Evolutionary conservation across 1,140 invertebrate genomes (phyloP).

Genomic region (Antheraea mylitta): DNA sequence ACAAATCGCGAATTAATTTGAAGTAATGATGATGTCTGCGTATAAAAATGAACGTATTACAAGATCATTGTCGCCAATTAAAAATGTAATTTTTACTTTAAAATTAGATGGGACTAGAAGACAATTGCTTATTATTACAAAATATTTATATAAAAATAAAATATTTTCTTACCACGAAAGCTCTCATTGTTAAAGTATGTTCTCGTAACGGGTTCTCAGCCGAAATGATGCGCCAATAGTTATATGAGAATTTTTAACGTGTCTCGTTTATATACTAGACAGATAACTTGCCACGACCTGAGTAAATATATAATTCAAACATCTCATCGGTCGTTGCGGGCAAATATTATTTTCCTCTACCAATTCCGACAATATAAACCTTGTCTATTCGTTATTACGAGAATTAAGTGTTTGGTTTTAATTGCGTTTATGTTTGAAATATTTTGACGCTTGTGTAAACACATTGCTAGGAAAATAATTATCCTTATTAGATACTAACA

Average conservation of each 20-base stretch:
- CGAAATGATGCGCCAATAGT: constrained; percentile 6
- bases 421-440: not conserved
- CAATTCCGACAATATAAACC: constrained; percentile 24
- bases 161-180: constrained; percentile 6
- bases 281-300: constrained; percentile 31
- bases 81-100: too few relatives aligned
- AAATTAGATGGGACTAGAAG: too few relatives aligned
- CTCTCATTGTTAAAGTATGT: constrained; percentile 5
- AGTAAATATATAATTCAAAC: constrained; percentile 29
- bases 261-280: constrained; percentile 27
- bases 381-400: not conserved
- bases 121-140: too few relatives aligned
- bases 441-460: not conserved
- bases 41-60: too few relatives aligned
- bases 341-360: constrained; percentile 36
- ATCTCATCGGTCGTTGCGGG: constrained; percentile 10
- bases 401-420: not conserved
- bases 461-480: not conserved
- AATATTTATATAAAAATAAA: not conserved
- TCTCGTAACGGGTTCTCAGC: not conserved
- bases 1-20: too few relatives aligned
- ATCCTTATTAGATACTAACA: too few relatives aligned
- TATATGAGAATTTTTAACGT: constrained; percentile 18
- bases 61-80: too few relatives aligned
- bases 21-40: too few relatives aligned